Evolutionary conservation across 1,140 invertebrate species (phyloP).

Genomic region (Arion vulgaris): DNA sequence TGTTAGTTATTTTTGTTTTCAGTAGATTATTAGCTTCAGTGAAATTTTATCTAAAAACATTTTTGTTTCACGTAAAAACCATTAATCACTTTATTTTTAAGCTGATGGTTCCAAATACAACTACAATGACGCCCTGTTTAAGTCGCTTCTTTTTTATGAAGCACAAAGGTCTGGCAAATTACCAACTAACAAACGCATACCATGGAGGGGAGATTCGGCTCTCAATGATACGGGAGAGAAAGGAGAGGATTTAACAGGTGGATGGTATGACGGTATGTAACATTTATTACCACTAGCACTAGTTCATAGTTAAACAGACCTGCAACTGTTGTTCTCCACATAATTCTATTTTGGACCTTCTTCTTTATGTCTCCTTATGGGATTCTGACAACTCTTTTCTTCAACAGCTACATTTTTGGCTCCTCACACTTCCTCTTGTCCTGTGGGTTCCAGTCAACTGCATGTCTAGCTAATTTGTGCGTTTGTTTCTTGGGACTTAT

Average conservation of each 20-base stretch:
- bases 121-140: slow-evolving; percentile 63
- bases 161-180: slow-evolving; percentile 79
- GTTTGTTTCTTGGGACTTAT: too few species aligned
- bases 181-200: slow-evolving; percentile 75
- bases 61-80: too few species aligned
- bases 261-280: slow-evolving; percentile 72
- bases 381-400: not conserved
- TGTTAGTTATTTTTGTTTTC: too few species aligned
- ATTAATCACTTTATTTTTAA: not conserved
- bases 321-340: too few species aligned
- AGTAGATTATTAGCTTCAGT: too few species aligned
- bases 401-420: not conserved
- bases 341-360: too few species aligned
- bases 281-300: too few species aligned
- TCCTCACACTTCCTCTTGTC: too few species aligned
- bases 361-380: not conserved
- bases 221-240: slow-evolving; percentile 64
- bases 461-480: too few species aligned
- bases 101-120: slow-evolving; percentile 52
- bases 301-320: too few species aligned
- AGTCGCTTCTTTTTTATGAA: slow-evolving; percentile 77
- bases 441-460: too few species aligned
- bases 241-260: slow-evolving; percentile 70
- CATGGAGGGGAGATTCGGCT: slow-evolving; percentile 75
- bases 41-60: too few species aligned